These are phyloP conservation scores for Nycteola revayana DNA, from an alignment of 2,888 invertebrate genomes.

Conservation along the genomic window DNA sequence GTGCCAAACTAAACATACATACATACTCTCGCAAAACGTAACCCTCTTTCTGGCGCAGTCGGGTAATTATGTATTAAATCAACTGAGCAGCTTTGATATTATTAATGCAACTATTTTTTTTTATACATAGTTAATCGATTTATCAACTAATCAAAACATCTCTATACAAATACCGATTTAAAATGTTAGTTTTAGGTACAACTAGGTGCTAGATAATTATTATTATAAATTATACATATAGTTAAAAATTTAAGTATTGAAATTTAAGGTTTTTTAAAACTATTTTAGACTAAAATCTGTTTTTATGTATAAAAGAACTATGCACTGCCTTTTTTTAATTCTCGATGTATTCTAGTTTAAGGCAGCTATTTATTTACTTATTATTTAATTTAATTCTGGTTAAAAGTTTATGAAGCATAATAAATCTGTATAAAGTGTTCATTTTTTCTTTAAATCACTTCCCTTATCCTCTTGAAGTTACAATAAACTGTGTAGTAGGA, in stretches of 20 bases:
- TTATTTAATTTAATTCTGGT: slow-evolving; percentile 38
- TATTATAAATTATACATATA: slow-evolving; percentile 2
- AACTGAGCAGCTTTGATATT: no score
- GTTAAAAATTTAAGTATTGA: background rate
- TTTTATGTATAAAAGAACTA: slow-evolving; percentile 27
- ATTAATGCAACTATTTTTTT: no score
- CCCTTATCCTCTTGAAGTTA: background rate
- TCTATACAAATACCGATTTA: slow-evolving; percentile 31
- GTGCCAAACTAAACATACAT: no score
- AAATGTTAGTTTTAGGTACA: slow-evolving; percentile 35
- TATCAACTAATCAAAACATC: slow-evolving; percentile 7
- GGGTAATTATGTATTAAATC: no score
- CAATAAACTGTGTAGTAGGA: no score
- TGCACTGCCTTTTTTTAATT: slow-evolving; percentile 43
- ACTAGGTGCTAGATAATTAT: slow-evolving; percentile 51
- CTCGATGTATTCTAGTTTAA: slow-evolving; percentile 28
- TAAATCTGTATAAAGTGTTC: slow-evolving; percentile 35
- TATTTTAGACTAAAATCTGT: slow-evolving; percentile 19
- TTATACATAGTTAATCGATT: slow-evolving; percentile 7
- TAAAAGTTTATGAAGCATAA: slow-evolving; percentile 48
- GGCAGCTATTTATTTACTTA: slow-evolving; percentile 53
- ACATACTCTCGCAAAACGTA: no score
- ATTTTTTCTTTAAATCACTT: slow-evolving; percentile 4
- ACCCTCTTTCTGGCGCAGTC: no score
- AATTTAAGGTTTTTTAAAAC: slow-evolving; percentile 17